Conservation (phyloP, 2,888 invertebrate genomes). For the Plebejus melissa region DNA sequence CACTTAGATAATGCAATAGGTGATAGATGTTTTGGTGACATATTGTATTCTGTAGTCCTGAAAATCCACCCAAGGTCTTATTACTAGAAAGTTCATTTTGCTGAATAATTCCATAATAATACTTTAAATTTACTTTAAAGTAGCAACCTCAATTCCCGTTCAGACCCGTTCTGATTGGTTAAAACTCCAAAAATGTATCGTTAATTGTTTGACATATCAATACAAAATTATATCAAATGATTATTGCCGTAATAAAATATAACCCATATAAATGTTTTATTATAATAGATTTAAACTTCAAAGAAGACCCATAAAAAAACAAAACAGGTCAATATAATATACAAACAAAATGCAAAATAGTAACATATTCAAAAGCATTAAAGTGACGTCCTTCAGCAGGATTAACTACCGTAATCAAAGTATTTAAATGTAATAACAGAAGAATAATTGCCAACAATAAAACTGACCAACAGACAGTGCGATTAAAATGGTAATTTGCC, state of each 20-base stretch:
- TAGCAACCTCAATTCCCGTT: no score
- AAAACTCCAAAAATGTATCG: no score
- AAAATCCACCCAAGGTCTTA: no score
- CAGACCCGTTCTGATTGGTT: no score
- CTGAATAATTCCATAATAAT: no score
- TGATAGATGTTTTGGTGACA: not conserved
- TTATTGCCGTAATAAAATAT: no score
- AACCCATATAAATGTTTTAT: no score
- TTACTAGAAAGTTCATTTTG: no score
- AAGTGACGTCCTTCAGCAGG: not conserved
- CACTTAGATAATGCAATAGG: not conserved
- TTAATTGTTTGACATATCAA: no score
- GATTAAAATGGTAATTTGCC: constrained; percentile 13
- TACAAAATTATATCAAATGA: no score
- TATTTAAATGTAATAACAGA: constrained; percentile 15
- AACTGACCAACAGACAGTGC: constrained; percentile 9
- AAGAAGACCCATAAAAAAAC: not conserved
- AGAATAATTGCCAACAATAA: constrained; percentile 4
- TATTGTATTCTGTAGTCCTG: no score
- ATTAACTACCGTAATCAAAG: not conserved
- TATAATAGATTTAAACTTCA: not conserved
- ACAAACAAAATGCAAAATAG: not conserved
- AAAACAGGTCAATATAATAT: not conserved
- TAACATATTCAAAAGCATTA: not conserved
- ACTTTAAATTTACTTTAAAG: no score